These are phyloP conservation scores for Ecliptopera silaceata DNA, from an alignment of 2,888 invertebrate genomes.

Conservation along the genomic window DNA sequence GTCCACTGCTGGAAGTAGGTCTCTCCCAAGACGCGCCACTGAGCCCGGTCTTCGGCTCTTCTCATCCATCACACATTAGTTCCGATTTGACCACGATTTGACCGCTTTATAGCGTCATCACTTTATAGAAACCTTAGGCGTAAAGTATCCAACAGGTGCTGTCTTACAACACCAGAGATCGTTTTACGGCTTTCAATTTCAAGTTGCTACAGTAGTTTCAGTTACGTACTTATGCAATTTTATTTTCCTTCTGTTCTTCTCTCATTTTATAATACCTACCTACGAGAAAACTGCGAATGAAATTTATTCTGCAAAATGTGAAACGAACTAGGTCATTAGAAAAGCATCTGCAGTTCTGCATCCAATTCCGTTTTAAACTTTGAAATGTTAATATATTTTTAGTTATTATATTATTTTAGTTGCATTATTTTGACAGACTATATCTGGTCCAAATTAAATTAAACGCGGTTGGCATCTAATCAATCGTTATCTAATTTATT, in stretches of 20 bases:
- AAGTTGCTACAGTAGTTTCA: slow-evolving; percentile 8
- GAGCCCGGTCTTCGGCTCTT: too few relatives aligned
- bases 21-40: too few relatives aligned
- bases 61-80: too few relatives aligned
- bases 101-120: too few relatives aligned
- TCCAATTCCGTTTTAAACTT: too few relatives aligned
- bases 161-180: slow-evolving; percentile 13
- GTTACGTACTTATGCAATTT: slow-evolving; percentile 5
- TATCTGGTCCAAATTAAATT: background rate
- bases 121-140: background rate
- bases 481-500: background rate
- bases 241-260: background rate
- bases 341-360: slow-evolving; percentile 18
- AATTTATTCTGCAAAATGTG: slow-evolving; percentile 9
- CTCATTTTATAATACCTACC: background rate
- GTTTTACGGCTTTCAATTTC: slow-evolving; percentile 18
- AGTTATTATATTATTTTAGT: too few relatives aligned
- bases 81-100: too few relatives aligned
- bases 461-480: background rate
- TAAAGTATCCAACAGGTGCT: slow-evolving; percentile 25
- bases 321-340: slow-evolving; percentile 19
- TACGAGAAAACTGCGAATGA: background rate
- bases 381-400: too few relatives aligned
- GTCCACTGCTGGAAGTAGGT: too few relatives aligned
- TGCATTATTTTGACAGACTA: too few relatives aligned